Evolutionary conservation across 2,888 invertebrate genomes (phyloP), one percentile per base, ranked within the genome.

Genomic region (Agonopterix alstromeriana): DNA sequence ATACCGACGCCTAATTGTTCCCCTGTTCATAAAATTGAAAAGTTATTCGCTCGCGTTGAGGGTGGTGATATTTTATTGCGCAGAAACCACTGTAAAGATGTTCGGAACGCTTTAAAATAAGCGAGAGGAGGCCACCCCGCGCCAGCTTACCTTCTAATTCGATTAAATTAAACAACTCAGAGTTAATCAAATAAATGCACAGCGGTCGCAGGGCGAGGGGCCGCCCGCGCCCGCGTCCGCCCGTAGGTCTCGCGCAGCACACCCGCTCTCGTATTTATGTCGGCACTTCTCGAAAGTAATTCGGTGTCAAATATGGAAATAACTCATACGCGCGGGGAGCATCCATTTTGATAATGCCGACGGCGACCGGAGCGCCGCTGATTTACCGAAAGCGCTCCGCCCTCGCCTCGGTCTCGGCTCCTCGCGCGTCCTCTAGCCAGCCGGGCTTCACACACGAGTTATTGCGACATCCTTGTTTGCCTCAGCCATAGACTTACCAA

Each of bases 121-220:
- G 79, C 80, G 79, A 63, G 67, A 65, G 65, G 63, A 71, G 58
- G 61, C 59, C 61, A 55, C 55, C 58, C 64, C 61, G 63, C 63
- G 63, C 71, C 73, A 67, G 78, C 79, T 82, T 77, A 81, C 84
- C 82, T 85, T 82, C 77, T 87, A 87, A 88, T 82, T 87, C 84
- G 83, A 87, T 88, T 88, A 88, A 88, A 89, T 88, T 89, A 89
- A 89, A 88, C 86, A 89, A 88, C 87, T 87, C 86, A 67, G 79
- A 87, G 87, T 89, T 89, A 89, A 89, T 89, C 89, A 89, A 89
- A 89, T 89, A 89, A 89, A 88, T 88, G 88, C 82, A 79, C 68
- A 73, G 75, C 76, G 80, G 83, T 76, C 79, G 76, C 64, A 59
- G 68, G 64, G 64, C 51, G 56, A 62, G 53, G 51, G 50, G 51